phyloP scores from a whole-genome alignment of 2,888 invertebrate genomes.

The Pseudoips prasinana region DNA sequence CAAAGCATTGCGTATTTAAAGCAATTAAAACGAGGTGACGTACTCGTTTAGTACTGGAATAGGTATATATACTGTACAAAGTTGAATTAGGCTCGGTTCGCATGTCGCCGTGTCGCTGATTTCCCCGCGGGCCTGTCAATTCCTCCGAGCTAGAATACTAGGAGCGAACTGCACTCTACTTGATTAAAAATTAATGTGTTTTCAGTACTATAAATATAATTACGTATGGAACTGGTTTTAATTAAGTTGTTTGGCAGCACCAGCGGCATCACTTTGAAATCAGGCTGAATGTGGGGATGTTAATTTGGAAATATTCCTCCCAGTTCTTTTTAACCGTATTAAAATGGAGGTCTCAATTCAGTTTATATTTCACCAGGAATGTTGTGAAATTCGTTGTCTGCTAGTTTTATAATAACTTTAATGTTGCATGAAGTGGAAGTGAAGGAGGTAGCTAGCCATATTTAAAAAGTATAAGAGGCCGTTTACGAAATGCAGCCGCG shows the following conservation, averaged over 20 bases:
- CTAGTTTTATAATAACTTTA: too few species aligned
- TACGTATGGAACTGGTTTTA: slow-evolving; percentile 12
- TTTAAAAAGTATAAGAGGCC: too few species aligned
- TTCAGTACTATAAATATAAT: slow-evolving; percentile 37
- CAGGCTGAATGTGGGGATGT: too few species aligned
- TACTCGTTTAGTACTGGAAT: slow-evolving; percentile 27
- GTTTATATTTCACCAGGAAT: too few species aligned
- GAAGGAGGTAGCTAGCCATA: too few species aligned
- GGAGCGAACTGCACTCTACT: slow-evolving; percentile 53
- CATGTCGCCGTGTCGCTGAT: slow-evolving; percentile 51
- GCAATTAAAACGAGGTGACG: slow-evolving; percentile 36
- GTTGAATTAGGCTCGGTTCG: slow-evolving; percentile 47
- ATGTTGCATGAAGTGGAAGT: too few species aligned
- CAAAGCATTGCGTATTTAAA: slow-evolving; percentile 39
- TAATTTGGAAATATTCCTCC: too few species aligned
- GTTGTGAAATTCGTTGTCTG: too few species aligned
- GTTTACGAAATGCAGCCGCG: too few species aligned
- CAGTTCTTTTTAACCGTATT: too few species aligned
- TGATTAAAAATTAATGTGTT: slow-evolving; percentile 64
- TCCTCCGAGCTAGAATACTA: slow-evolving; percentile 46
- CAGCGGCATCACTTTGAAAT: not conserved
- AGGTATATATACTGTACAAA: slow-evolving; percentile 21
- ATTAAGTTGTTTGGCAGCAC: slow-evolving; percentile 5
- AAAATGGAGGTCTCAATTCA: too few species aligned
- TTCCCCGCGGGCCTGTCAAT: slow-evolving; percentile 62